Base-by-base conservation (phyloP, 1,140 invertebrate genomes). In the Hydropsyche tenuis region DNA sequence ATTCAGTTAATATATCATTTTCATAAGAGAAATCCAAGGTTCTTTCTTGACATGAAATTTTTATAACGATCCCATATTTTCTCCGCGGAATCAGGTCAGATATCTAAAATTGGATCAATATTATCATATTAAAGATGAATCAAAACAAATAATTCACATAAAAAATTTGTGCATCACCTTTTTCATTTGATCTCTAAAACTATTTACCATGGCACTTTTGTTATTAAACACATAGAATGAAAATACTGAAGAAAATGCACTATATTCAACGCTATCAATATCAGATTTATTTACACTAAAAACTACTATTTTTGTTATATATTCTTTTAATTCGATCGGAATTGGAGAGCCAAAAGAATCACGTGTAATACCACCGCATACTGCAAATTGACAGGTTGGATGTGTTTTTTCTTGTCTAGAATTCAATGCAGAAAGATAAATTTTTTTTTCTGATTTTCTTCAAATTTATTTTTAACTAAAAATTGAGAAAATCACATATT, bases 51-150 rank as follows among this genome's bases (percentile, higher is more conserved):
- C 62, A 64, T 12, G 62, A 25, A 3, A 64, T 2, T 42, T 64
- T 64, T 1, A 64, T 14, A 23, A 2, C 3, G 2, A 42, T n/a
- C 7, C n/a, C 11, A 64, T 37, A 42, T 64, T 64, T 16, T 25
- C 62, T 23, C 7, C 7, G 18, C 14, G 23, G 23, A 30, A 64
- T 64, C 7, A 11, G 6, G 37, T 42, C 18, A 3, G 12, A 2
- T 9, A 64, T 37, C 62, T 64, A 37, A 64, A 64, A 64, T 60
- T 22, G 22, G 22, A 22, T n/a, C 22, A 60, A 20, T 16, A 53
- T 60, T 60, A 6, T 37, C n/a, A n/a, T 37, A 51, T 5, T 5
- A 16, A n/a, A 51, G 4, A 20, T 4, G 6, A 64, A 37, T 64
- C 6, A 64, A 37, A 9, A 64, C 1, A 12, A 12, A 42, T 37